Conservation (phyloP, 2,888 invertebrate genomes). For the Tyria jacobaeae region DNA sequence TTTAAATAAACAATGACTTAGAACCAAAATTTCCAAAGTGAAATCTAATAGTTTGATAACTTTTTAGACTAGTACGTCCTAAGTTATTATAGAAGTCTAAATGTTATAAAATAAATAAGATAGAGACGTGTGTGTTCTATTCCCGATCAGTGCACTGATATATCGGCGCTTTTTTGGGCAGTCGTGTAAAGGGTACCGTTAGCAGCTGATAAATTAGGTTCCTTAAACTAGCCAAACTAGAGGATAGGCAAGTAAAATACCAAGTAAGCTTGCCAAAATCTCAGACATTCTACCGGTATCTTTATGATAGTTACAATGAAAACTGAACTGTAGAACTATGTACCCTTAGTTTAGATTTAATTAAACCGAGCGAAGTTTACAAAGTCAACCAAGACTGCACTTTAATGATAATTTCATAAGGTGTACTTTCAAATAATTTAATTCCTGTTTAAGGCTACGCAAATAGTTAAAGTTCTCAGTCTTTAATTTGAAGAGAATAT, state of each 20-base stretch:
- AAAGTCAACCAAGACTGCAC: slow-evolving; percentile 27
- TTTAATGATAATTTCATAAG: slow-evolving; percentile 19
- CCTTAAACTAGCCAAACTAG: slow-evolving; percentile 51
- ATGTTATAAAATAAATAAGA: too few species aligned
- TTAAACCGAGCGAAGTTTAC: slow-evolving; percentile 22
- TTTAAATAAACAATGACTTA: too few species aligned
- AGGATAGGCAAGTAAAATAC: slow-evolving; percentile 65
- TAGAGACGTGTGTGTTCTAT: too few species aligned
- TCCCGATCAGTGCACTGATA: too few species aligned
- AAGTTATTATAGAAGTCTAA: too few species aligned
- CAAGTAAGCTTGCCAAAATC: slow-evolving; percentile 62
- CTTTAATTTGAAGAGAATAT: slow-evolving; percentile 53
- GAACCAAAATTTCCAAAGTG: too few species aligned
- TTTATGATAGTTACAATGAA: slow-evolving; percentile 43
- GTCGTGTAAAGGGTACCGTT: not conserved
- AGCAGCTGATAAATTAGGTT: slow-evolving; percentile 55
- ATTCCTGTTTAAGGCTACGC: slow-evolving; percentile 22
- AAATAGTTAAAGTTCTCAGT: slow-evolving; percentile 59
- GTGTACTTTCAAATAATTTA: slow-evolving; percentile 26
- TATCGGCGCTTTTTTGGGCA: too few species aligned
- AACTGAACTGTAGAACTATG: slow-evolving; percentile 55
- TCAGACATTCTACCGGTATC: slow-evolving; percentile 55
- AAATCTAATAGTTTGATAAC: too few species aligned
- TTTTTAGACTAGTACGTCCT: too few species aligned
- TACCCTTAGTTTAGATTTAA: slow-evolving; percentile 50